Percentiles rank a stretch among this genome's conserved stretches.
Evolutionary conservation across 2,888 invertebrate genomes (phyloP).

Genomic region (Caenorhabditis becei): DNA sequence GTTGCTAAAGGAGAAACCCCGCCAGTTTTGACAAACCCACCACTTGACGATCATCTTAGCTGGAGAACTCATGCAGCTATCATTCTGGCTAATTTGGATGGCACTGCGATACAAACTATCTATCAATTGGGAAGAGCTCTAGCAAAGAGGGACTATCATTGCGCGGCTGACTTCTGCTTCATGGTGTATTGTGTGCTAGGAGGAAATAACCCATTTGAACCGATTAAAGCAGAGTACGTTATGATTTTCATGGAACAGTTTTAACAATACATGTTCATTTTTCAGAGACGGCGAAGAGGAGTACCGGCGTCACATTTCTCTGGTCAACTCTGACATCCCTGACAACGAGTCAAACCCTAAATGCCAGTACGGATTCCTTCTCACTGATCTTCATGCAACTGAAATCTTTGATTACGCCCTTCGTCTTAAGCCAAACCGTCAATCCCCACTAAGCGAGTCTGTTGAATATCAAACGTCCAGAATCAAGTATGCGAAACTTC

Average conservation of each 20-base stretch:
- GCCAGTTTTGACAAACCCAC: conserved; percentile 75
- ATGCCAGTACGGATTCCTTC: conserved; percentile 62
- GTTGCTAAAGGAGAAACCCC: conserved; percentile 76
- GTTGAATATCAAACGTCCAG: conserved; percentile 67
- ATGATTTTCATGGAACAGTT: background rate
- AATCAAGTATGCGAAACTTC: conserved; percentile 73
- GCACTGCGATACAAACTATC: conserved; percentile 74
- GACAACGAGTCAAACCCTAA: conserved; percentile 71
- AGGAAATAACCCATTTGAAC: conserved; percentile 69
- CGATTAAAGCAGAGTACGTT: conserved; percentile 49
- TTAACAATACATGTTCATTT: background rate
- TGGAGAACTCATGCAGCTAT: conserved; percentile 98
- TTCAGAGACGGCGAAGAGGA: conserved; percentile 64
- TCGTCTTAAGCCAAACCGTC: conserved; percentile 61
- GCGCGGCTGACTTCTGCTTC: conserved; percentile 97
- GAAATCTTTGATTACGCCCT: conserved; percentile 77
- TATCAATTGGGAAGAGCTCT: conserved; percentile 77
- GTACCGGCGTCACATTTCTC: conserved; percentile 71
- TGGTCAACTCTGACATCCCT: conserved; percentile 78
- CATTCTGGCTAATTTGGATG: conserved; percentile 86
- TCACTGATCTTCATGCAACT: conserved; percentile 77
- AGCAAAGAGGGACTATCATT: conserved; percentile 87
- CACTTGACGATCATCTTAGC: conserved; percentile 85
- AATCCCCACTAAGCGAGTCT: conserved; percentile 63
- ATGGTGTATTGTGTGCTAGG: conserved; percentile 87